Evolutionary conservation across 2,888 invertebrate genomes (phyloP).

Genomic region (Rosalia funebris): DNA sequence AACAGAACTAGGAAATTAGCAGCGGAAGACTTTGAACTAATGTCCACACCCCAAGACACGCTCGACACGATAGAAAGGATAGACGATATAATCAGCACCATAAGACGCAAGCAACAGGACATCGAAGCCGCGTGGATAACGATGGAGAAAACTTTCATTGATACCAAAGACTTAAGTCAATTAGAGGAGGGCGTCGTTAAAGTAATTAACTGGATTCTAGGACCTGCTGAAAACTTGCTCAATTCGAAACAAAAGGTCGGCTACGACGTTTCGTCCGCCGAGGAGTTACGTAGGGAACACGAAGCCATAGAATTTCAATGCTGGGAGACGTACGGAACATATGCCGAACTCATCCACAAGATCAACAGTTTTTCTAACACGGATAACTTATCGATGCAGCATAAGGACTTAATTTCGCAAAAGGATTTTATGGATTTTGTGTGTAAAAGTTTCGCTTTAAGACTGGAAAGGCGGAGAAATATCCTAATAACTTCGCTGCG

Average conservation of each 20-base stretch:
- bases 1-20: constrained; percentile 61
- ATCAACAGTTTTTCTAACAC: constrained; percentile 70
- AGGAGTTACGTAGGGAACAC: constrained; percentile 77
- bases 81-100: constrained; percentile 67
- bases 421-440: constrained; percentile 86
- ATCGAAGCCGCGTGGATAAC: constrained; percentile 71
- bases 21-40: constrained; percentile 60
- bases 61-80: constrained; percentile 70
- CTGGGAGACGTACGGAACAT: constrained; percentile 81
- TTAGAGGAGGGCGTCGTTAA: constrained; percentile 74
- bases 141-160: constrained; percentile 69
- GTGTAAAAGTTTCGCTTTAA: constrained; percentile 79
- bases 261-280: constrained; percentile 76
- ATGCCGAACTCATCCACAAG: constrained; percentile 80
- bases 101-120: constrained; percentile 70
- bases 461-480: constrained; percentile 76
- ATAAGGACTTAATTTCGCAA: constrained; percentile 75
- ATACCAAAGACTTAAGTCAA: constrained; percentile 70
- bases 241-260: constrained; percentile 78
- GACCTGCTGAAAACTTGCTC: constrained; percentile 79
- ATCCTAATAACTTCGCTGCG: constrained; percentile 78
- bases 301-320: constrained; percentile 81
- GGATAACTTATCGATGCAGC: constrained; percentile 60
- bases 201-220: constrained; percentile 82
- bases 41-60: constrained; percentile 70